Evolutionary conservation across 2,888 invertebrate species (phyloP).

Genomic region (Sialis fuliginosa): DNA sequence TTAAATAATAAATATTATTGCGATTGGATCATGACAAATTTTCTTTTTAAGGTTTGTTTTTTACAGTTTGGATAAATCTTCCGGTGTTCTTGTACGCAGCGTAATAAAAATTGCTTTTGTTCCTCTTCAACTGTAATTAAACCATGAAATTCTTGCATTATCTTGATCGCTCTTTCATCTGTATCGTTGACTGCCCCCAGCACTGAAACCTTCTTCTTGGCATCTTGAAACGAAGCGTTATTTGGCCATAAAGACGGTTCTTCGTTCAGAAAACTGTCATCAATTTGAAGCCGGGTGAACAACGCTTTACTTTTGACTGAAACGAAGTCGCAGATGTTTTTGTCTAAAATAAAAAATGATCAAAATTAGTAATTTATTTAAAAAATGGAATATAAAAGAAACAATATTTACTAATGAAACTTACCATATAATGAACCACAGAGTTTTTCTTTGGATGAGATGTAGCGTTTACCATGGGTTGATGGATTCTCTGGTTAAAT

Average conservation of each 20-base stretch:
- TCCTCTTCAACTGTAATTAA: conserved; percentile 7
- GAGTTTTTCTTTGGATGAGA: conserved; percentile 17
- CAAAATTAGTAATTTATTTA: conserved; percentile 2
- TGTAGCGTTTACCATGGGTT: conserved; percentile 9
- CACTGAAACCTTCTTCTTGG: conserved; percentile 2
- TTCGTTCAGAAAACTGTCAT: not conserved
- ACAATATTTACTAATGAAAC: conserved; percentile 1
- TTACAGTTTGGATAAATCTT: conserved; percentile 6
- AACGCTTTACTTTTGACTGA: not conserved
- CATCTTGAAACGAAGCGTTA: not conserved
- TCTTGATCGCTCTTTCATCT: conserved; percentile 9
- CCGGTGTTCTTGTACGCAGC: conserved; percentile 6
- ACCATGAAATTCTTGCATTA: conserved; percentile 8
- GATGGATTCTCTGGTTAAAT: conserved; percentile 9
- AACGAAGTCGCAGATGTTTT: conserved; percentile 2
- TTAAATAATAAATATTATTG: too few species aligned
- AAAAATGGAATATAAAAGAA: conserved; percentile 1
- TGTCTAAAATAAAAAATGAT: conserved; percentile 1
- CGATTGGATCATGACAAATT: not conserved
- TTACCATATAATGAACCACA: conserved; percentile 8
- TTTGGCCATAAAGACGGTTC: not conserved
- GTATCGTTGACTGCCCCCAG: conserved; percentile 8
- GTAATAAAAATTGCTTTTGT: conserved; percentile 7
- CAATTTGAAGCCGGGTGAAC: too few species aligned
- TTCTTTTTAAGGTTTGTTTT: conserved; percentile 6